Base-by-base conservation (phyloP, 2,113 vertebrate genomes). In the Clupea harengus region DNA sequence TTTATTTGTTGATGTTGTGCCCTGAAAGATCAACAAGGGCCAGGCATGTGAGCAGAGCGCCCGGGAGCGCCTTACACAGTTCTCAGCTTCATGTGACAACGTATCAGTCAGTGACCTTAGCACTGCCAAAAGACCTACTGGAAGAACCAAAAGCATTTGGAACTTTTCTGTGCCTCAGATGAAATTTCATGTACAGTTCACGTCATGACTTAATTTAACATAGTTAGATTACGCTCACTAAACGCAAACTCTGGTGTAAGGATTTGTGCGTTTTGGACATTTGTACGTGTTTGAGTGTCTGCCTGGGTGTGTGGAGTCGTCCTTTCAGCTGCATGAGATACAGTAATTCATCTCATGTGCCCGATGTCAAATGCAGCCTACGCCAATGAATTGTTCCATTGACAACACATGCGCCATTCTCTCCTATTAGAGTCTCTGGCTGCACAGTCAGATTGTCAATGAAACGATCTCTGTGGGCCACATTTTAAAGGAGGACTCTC, bases 301-400 rank as follows among this genome's bases (percentile, higher is more conserved):
- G 44, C 49, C 22, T 81, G 44, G 44, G 81, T 47, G 32, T 57
- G 54, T 83, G 83, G 54, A 54, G n/a, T 81, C 6, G 84, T 47
- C 39, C 57, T 82, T 3, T 39, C 11, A 82, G 57, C 25, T 81
- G 67, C 64, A 50, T 52, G 84, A 82, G 72, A 50, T 45, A 81
- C 60, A 44, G 20, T 87, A 87, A 89, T 85, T 46, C 45, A n/a
- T 80, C 75, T 81, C 88, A 85, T 67, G 57, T 84, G 82, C 80
- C n/a, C 45, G 18, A 84, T 60, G 50, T 60, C 13, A 18, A 20
- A 8, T 45, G 45, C 44, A 83, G 50, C 25, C 83, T 86, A 49
- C 78, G 85, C 85, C 82, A 45, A 86, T 83, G 60, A 57, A 72
- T 8, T 32, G 18, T 45, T 82, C 82, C 83, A 81, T 64, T 85